Evolutionary conservation across 2,888 invertebrate genomes (phyloP).

Genomic region (Acleris laterana): DNA sequence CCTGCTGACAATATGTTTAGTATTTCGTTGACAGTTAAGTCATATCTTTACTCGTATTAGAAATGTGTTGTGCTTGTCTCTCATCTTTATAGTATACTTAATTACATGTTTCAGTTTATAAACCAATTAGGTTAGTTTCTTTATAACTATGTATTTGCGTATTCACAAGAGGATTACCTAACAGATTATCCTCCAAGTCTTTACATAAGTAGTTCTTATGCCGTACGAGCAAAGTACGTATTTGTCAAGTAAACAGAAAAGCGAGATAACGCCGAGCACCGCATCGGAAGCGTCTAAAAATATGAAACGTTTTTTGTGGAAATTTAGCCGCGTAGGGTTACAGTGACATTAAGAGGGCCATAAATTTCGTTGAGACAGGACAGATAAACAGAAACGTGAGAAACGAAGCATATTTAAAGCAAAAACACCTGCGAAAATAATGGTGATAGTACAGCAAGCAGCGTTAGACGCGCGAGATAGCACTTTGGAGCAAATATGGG

Average conservation of each 20-base stretch:
- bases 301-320: slow-evolving; percentile 34
- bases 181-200: not conserved
- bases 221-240: slow-evolving; percentile 4
- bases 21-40: too few relatives aligned
- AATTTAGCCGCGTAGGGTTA: slow-evolving; percentile 32
- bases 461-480: not conserved
- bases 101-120: too few relatives aligned
- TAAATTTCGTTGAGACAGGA: slow-evolving; percentile 27
- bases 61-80: too few relatives aligned
- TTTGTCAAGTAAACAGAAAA: slow-evolving; percentile 26
- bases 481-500: too few relatives aligned
- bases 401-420: slow-evolving; percentile 30
- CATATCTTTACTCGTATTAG: too few relatives aligned
- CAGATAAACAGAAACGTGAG: slow-evolving; percentile 38
- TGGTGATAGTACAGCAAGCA: slow-evolving; percentile 3
- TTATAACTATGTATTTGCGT: too few relatives aligned
- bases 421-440: slow-evolving; percentile 29
- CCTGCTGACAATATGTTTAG: too few relatives aligned
- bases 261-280: slow-evolving; percentile 24
- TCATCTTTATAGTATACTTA: too few relatives aligned
- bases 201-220: slow-evolving; percentile 2
- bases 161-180: too few relatives aligned
- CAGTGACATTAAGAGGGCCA: slow-evolving; percentile 33
- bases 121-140: too few relatives aligned
- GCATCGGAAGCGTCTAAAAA: slow-evolving; percentile 31